Evolutionary conservation across 2,113 vertebrate species (phyloP).

Genomic region (Anguilla rostrata): DNA sequence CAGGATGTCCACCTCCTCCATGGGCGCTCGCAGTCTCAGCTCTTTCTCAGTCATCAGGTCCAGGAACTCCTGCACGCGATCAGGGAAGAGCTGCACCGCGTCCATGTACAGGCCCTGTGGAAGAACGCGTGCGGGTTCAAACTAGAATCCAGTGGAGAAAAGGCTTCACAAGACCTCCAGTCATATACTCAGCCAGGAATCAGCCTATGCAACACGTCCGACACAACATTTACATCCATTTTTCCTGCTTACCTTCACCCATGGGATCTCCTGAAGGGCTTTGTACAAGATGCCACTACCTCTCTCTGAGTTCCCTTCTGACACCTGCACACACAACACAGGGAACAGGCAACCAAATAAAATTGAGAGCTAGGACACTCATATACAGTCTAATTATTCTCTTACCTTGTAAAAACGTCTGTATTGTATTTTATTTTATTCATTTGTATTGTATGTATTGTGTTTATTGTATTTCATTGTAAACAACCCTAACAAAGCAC

Average conservation of each 20-base stretch:
- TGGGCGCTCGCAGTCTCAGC: constrained; percentile 78
- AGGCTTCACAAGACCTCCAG: background rate
- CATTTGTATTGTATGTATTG: no score
- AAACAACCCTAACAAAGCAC: no score
- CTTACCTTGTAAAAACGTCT: no score
- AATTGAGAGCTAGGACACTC: background rate
- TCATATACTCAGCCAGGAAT: background rate
- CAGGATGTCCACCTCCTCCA: constrained; percentile 89
- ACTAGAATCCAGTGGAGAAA: background rate
- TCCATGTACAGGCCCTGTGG: constrained; percentile 84
- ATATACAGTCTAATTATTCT: background rate
- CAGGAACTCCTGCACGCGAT: constrained; percentile 78
- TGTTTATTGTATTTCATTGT: no score
- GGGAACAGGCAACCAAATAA: constrained; percentile 14
- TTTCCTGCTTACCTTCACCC: constrained; percentile 83
- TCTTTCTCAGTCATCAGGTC: constrained; percentile 92
- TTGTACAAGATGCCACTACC: constrained; percentile 90
- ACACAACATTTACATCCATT: background rate
- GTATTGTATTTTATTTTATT: no score
- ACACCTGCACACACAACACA: constrained; percentile 66
- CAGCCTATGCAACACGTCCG: background rate
- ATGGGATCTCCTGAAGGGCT: constrained; percentile 90
- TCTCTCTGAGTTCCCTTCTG: constrained; percentile 79
- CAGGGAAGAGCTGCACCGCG: constrained; percentile 79
- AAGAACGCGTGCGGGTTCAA: background rate